phyloP scores from a whole-genome alignment of 2,888 invertebrate genomes.

The Eupithecia pulchellata region DNA sequence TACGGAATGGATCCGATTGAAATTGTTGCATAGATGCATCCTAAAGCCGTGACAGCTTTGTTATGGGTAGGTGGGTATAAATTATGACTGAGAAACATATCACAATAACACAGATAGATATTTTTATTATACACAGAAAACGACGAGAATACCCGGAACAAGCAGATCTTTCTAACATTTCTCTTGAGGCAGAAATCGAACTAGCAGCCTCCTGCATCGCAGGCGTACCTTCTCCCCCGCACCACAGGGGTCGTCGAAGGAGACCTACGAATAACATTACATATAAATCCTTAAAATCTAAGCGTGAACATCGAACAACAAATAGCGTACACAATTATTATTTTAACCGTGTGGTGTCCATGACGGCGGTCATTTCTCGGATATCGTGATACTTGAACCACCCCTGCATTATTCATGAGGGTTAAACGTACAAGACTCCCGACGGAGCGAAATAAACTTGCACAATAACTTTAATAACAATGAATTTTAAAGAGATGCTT shows the following conservation, averaged over 20 bases:
- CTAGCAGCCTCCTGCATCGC: too few species aligned
- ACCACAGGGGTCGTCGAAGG: too few species aligned
- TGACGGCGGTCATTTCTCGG: constrained; percentile 55
- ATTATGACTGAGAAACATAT: too few species aligned
- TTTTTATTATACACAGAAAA: too few species aligned
- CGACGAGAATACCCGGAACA: too few species aligned
- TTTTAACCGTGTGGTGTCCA: constrained; percentile 52
- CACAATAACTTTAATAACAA: constrained; percentile 60
- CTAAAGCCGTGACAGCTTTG: too few species aligned
- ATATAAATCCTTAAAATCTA: background rate
- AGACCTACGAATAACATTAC: too few species aligned
- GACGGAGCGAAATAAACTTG: constrained; percentile 54
- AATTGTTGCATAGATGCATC: background rate
- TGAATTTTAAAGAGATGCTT: constrained; percentile 47
- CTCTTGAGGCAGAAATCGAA: too few species aligned
- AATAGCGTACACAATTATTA: constrained; percentile 20
- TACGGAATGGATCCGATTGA: background rate
- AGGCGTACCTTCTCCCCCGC: too few species aligned
- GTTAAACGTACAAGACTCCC: constrained; percentile 64
- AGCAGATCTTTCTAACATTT: too few species aligned
- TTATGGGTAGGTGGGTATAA: too few species aligned
- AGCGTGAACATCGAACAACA: constrained; percentile 2
- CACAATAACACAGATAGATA: too few species aligned
- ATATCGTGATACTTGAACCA: constrained; percentile 61
- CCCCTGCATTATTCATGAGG: constrained; percentile 67